Conservation (phyloP, 2,797 vertebrate species). For the Enteromius argenteus region DNA sequence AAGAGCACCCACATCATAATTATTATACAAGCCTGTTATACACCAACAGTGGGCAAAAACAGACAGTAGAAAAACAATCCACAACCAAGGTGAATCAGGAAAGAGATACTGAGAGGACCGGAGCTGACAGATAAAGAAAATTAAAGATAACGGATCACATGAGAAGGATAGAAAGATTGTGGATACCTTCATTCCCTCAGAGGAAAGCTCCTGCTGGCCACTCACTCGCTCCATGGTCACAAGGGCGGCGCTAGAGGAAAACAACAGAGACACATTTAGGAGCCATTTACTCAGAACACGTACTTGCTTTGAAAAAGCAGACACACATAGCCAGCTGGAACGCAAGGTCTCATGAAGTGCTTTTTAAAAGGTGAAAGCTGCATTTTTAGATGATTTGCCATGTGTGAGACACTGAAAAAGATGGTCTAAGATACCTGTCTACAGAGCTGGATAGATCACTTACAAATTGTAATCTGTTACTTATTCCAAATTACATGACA, state of each 20-base stretch:
- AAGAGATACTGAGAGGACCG: not conserved
- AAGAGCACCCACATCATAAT: not conserved
- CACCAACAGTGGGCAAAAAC: not conserved
- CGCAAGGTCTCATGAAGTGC: not conserved
- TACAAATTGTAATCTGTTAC: not conserved
- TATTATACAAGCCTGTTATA: not conserved
- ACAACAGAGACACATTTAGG: constrained; percentile 10
- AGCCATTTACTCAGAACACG: not conserved
- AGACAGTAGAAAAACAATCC: not conserved
- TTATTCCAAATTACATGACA: not conserved
- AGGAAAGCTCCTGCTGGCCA: constrained; percentile 70
- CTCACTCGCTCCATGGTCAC: constrained; percentile 84
- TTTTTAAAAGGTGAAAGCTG: not conserved
- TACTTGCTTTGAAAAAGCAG: not conserved
- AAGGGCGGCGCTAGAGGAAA: constrained; percentile 61
- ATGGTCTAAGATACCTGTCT: not conserved
- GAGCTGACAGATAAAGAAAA: not conserved
- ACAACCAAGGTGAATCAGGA: not conserved
- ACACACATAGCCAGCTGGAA: not conserved
- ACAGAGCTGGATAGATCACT: not conserved
- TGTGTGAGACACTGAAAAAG: too few species aligned
- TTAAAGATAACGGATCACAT: not conserved
- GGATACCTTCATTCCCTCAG: constrained; percentile 86
- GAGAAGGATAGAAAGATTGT: not conserved
- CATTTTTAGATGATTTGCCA: not conserved